Evolutionary conservation across 2,888 invertebrate species (phyloP).

Genomic region (Athetis lepigone): DNA sequence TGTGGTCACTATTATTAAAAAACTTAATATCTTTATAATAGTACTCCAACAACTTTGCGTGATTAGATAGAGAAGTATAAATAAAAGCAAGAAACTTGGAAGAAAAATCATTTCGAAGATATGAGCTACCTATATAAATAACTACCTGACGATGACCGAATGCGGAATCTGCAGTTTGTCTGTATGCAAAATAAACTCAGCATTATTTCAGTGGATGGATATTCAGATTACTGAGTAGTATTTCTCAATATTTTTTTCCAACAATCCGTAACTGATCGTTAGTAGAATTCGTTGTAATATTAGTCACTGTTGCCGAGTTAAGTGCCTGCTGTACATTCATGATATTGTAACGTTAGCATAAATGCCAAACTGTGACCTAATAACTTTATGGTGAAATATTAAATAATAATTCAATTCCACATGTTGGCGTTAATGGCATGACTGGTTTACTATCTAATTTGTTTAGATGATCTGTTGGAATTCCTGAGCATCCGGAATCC

Average conservation of each 20-base stretch:
- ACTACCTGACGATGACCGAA: conserved; percentile 8
- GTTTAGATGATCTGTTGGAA: conserved; percentile 15
- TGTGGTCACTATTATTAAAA: conserved; percentile 27
- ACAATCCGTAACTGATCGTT: conserved; percentile 41
- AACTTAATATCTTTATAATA: conserved; percentile 30
- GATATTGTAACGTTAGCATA: conserved; percentile 27
- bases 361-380: background rate
- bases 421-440: too few species aligned
- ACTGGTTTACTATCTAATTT: conserved; percentile 12
- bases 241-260: conserved; percentile 46
- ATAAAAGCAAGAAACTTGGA: conserved; percentile 9
- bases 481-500: conserved; percentile 4
- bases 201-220: conserved; percentile 29
- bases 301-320: conserved; percentile 31
- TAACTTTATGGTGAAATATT: conserved; percentile 7
- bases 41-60: background rate
- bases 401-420: conserved; percentile 1
- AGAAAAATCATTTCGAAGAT: conserved; percentile 3
- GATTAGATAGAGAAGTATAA: conserved; percentile 16
- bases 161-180: conserved; percentile 17
- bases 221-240: conserved; percentile 35
- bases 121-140: background rate
- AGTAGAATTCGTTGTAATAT: conserved; percentile 39
- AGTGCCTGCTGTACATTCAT: conserved; percentile 16
- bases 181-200: conserved; percentile 11